A percentile compares a stretch with the other conserved stretches of the same genome.
Conservation (phyloP, 2,797 vertebrate genomes). For the Mallotus villosus region DNA sequence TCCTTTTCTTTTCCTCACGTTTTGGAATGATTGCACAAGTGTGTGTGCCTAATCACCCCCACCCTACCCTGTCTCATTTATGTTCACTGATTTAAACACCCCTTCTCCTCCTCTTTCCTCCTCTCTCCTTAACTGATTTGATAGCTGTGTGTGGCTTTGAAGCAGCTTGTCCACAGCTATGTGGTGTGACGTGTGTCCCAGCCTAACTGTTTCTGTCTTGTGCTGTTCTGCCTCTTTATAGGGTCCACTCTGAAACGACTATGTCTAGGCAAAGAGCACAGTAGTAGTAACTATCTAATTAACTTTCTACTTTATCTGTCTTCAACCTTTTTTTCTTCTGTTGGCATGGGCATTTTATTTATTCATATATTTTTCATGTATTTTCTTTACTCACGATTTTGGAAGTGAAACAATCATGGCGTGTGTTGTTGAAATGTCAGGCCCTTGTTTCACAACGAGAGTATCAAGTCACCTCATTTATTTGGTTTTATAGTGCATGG, state of each 20-base stretch:
- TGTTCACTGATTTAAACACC: constrained; percentile 76
- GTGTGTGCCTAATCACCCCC: constrained; percentile 57
- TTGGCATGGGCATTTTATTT: constrained; percentile 76
- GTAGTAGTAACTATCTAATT: constrained; percentile 99
- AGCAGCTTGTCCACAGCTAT: constrained; percentile 79
- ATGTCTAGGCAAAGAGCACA: constrained; percentile 99
- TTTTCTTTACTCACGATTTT: constrained; percentile 21
- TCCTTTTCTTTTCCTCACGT: constrained; percentile 5
- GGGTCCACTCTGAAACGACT: constrained; percentile 99
- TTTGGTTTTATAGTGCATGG: constrained; percentile 70
- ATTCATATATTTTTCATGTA: constrained; percentile 40
- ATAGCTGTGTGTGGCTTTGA: constrained; percentile 83
- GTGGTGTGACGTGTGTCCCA: constrained; percentile 78
- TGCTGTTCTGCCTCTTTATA: constrained; percentile 92
- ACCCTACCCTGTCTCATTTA: constrained; percentile 44
- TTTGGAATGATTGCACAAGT: constrained; percentile 58
- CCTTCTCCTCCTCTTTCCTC: constrained; percentile 61
- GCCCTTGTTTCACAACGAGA: constrained; percentile 18
- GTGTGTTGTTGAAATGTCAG: constrained; percentile 51
- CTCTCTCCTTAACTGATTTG: constrained; percentile 65
- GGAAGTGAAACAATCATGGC: constrained; percentile 58
- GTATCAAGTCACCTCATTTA: constrained; percentile 9
- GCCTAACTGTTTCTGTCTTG: constrained; percentile 95
- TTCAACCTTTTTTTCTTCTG: constrained; percentile 67
- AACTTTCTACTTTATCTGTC: constrained; percentile 76